Base-by-base conservation (phyloP, 2,113 vertebrate genomes). In the Rhegmatorhina hoffmannsi region DNA sequence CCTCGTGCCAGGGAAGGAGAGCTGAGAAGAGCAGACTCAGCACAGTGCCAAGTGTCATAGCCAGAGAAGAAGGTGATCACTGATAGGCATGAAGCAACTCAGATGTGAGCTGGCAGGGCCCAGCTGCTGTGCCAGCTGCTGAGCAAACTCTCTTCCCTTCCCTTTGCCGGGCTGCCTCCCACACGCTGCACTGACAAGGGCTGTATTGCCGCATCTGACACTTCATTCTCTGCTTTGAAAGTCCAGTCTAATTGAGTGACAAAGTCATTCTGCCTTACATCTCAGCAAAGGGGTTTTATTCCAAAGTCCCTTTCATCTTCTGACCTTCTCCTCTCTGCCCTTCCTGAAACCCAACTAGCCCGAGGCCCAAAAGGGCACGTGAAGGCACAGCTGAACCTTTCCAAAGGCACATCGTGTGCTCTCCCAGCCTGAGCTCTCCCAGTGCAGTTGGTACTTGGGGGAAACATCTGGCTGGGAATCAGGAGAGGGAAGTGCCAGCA, bases 81-180 rank as follows among this genome's bases (percentile, higher is more conserved):
- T 3, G 4, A 67, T 0, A 72, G 92, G 64, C 73, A 83, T 0
- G 1, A 52, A 72, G 34, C 44, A 72, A 75, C 58, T 46, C 8
- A 1, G n/a, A 63, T 26, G 33, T 2, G 18, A 89, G 82, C 82
- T 89, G 87, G 89, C 84, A 82, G 81, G 72, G 89, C 62, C 74
- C 84, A 94, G 92, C 82, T 92, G 86, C 84, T 88, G 60, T 91
- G 94, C 96, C 90, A 94, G 84, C 83, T 77, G 76, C 76, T 78
- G 82, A 87, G 56, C 84, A 83, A 95, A 82, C 66, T 76, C 66
- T 84, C 55, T 33, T 67, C 43, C 43, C 77, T 78, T 83, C 38
- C 52, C 73, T 75, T 55, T 69, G 83, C 69, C 0, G 18, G 28
- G 62, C 74, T 72, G 90, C 84, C 59, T 96, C 76, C 87, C 91